phyloP scores from a whole-genome alignment of 1,140 invertebrate species.

The Globodera rostochiensis region DNA sequence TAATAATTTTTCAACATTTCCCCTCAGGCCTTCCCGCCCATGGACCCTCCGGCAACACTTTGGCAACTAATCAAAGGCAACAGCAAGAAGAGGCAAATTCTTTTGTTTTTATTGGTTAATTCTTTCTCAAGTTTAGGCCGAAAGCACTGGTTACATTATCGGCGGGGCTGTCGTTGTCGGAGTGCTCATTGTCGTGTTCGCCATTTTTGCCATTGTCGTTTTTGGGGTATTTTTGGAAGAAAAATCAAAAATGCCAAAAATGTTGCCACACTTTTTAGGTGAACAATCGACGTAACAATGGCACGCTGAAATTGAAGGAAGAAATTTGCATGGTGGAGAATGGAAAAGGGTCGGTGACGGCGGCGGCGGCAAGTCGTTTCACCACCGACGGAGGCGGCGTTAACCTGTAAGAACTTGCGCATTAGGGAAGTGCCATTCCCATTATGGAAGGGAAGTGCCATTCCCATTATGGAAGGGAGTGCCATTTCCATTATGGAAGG shows the following conservation, averaged over 20 bases:
- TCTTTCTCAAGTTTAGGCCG: constrained; percentile 13
- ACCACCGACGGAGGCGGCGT: neutral
- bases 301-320: constrained; percentile 9
- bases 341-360: neutral
- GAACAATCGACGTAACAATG: constrained; percentile 5
- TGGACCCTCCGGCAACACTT: neutral
- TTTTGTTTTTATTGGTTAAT: neutral
- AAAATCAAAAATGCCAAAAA: too few species aligned
- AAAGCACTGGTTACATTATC: constrained; percentile 25
- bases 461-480: too few species aligned
- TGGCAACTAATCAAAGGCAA: constrained; percentile 1
- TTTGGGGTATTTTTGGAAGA: constrained; percentile 6
- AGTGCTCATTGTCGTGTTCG: constrained; percentile 22
- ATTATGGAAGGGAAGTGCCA: too few species aligned
- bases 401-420: neutral
- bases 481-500: too few species aligned
- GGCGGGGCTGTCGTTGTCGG: constrained; percentile 25
- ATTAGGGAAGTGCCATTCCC: neutral
- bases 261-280: neutral
- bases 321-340: constrained; percentile 15
- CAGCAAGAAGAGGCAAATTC: constrained; percentile 3
- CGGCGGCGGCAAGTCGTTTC: neutral
- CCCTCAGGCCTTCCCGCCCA: neutral
- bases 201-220: constrained; percentile 32
- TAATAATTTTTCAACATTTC: neutral